Percentiles rank a stretch among this genome's conserved stretches.
Conservation (phyloP, 1,140 invertebrate genomes). For the Cyclargus thomasi region DNA sequence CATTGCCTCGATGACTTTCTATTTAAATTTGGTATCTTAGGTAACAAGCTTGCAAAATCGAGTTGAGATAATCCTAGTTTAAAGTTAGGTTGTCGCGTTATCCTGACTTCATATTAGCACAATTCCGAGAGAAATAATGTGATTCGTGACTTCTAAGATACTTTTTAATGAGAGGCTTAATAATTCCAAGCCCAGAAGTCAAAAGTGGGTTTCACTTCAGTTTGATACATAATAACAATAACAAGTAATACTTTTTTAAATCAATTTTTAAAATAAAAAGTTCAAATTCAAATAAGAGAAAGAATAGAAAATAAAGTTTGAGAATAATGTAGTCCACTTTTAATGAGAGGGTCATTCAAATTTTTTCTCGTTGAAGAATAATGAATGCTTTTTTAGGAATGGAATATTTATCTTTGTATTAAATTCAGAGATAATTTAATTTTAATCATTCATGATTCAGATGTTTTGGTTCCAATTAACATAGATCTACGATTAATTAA, state of each 20-base stretch:
- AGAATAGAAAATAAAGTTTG: too few species aligned
- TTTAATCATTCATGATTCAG: too few species aligned
- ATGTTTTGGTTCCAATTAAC: too few species aligned
- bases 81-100: not conserved
- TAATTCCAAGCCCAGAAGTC: not conserved
- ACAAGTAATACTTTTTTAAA: too few species aligned
- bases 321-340: too few species aligned
- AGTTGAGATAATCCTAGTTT: conserved; percentile 4
- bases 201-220: too few species aligned
- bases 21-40: not conserved
- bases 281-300: too few species aligned
- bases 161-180: not conserved
- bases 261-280: too few species aligned
- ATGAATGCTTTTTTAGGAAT: not conserved
- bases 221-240: too few species aligned
- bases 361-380: too few species aligned
- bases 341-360: too few species aligned
- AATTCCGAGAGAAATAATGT: not conserved
- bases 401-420: not conserved
- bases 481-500: not conserved
- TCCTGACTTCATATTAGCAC: not conserved
- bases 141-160: not conserved
- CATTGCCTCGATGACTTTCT: not conserved
- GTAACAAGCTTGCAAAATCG: not conserved
- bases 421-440: not conserved